Base-by-base conservation (phyloP, 2,113 vertebrate species). In the Oreochromis tanganicae region DNA sequence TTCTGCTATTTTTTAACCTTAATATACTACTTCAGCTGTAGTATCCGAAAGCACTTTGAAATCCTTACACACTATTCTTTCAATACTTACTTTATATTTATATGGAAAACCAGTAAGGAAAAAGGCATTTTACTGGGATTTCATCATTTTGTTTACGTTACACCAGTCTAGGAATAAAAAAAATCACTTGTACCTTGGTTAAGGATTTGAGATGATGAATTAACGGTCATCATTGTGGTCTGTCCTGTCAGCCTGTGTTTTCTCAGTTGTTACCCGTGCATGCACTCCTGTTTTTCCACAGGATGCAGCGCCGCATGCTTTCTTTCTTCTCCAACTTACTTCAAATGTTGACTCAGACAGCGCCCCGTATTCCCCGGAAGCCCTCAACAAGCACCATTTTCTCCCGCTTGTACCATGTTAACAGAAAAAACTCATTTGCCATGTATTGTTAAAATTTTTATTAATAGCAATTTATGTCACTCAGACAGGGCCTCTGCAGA, bases 381-480 rank as follows among this genome's bases (percentile, higher is more conserved):
- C 95, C 96, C 94, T 94, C 91, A 94, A 90, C 96, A 50, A 4
- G 96, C 94, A 91, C 95, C 95, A 94, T 96, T 96, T 97, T 94
- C 96, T 90, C 90, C 89, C 81, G 92, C 91, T 89, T 88, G 68
- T 93, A 93, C 94, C 96, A 93, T 97, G 97, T 97, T 97, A 98
- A 97, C 97, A 97, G 96, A 96, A 97, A 97, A 98, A 97, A 96
- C 96, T 97, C 96, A 98, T 97, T 97, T 97, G 97, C 92, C 94
- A 88, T 97, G 96, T 97, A 97, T 97, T 97, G 97, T 97, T 97
- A 96, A 97, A 98, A 97, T 87, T 97, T 97, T 97, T 97, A 97
- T 98, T 97, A 97, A 97, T 97, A 94, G 96, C 97, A 97, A 97
- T 97, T 98, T 97, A 95, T 97, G 97, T 97, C 97, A 97, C 96